Conservation (phyloP, 2,888 invertebrate species). For the Drosophila koepferae region DNA sequence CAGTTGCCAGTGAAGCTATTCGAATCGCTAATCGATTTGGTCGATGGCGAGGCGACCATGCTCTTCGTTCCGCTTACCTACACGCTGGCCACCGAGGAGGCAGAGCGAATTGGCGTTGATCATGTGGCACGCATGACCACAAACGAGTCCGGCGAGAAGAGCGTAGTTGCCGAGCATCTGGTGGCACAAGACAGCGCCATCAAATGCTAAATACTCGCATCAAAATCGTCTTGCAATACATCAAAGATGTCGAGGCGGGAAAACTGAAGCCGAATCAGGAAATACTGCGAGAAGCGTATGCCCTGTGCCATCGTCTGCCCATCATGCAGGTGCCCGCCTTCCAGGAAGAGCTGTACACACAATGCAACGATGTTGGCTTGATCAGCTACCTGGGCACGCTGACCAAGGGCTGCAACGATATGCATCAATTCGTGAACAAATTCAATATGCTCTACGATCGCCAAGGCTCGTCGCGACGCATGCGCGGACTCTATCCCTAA, state of each 20-base stretch:
- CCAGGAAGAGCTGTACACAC: conserved; percentile 97
- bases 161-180: conserved; percentile 96
- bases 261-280: conserved; percentile 93
- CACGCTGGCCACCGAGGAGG: conserved; percentile 98
- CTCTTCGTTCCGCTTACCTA: conserved; percentile 96
- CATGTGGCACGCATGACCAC: conserved; percentile 98
- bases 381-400: conserved; percentile 98
- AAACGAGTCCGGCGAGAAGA: conserved; percentile 94
- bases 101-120: conserved; percentile 99
- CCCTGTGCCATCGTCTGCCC: conserved; percentile 95
- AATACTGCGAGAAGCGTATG: conserved; percentile 95
- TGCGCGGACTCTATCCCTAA: conserved; percentile 95
- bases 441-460: conserved; percentile 98
- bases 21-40: conserved; percentile 98
- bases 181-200: conserved; percentile 98
- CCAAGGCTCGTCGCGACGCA: conserved; percentile 93
- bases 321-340: conserved; percentile 95
- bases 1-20: conserved; percentile 96
- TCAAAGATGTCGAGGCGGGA: conserved; percentile 95
- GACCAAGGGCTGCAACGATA: conserved; percentile 98
- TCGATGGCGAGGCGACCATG: conserved; percentile 96
- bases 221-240: conserved; percentile 94
- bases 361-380: conserved; percentile 97
- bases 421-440: conserved; percentile 98
- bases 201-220: conserved; percentile 98